These are phyloP conservation scores for Silvanus unidentatus DNA, from an alignment of 2,888 invertebrate species.

Conservation along the genomic window DNA sequence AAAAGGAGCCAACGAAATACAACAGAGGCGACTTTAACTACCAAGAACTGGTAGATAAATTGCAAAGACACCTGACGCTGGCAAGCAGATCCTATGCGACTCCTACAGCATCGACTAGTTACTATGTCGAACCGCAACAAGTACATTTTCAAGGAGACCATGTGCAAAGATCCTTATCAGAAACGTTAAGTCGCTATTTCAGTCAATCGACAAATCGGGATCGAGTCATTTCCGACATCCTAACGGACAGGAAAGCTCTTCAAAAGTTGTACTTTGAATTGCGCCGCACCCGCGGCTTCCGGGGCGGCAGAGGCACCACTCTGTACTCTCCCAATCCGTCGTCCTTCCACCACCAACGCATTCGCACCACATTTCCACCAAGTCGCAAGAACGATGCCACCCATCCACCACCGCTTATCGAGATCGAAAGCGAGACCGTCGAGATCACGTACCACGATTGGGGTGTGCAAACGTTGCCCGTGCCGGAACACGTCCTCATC, in stretches of 20 bases:
- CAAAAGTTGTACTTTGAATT: constrained; percentile 69
- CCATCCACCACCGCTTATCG: constrained; percentile 61
- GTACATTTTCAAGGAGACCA: constrained; percentile 49
- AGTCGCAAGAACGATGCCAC: constrained; percentile 25
- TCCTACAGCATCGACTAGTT: constrained; percentile 7
- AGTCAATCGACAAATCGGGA: constrained; percentile 60
- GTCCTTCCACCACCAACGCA: constrained; percentile 19
- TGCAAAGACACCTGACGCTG: constrained; percentile 54
- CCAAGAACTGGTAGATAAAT: constrained; percentile 58
- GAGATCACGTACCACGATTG: constrained; percentile 46
- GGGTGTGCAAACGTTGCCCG: constrained; percentile 58
- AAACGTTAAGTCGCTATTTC: constrained; percentile 64
- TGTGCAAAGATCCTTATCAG: constrained; percentile 56
- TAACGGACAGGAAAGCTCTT: constrained; percentile 66
- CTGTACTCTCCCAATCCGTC: constrained; percentile 25
- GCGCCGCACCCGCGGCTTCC: constrained; percentile 58
- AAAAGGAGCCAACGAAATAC: constrained; percentile 19
- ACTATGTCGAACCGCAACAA: constrained; percentile 11
- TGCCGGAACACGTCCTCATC: constrained; percentile 52
- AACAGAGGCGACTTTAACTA: constrained; percentile 47
- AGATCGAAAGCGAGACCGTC: constrained; percentile 56
- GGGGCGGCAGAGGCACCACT: constrained; percentile 39
- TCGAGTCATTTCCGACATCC: constrained; percentile 63
- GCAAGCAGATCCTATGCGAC: constrained; percentile 11
- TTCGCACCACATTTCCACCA: constrained; percentile 9